A percentile compares a stretch with the other conserved stretches of the same genome.
phyloP scores from a whole-genome alignment of 2,113 vertebrate species.

The Okapia johnstoni region DNA sequence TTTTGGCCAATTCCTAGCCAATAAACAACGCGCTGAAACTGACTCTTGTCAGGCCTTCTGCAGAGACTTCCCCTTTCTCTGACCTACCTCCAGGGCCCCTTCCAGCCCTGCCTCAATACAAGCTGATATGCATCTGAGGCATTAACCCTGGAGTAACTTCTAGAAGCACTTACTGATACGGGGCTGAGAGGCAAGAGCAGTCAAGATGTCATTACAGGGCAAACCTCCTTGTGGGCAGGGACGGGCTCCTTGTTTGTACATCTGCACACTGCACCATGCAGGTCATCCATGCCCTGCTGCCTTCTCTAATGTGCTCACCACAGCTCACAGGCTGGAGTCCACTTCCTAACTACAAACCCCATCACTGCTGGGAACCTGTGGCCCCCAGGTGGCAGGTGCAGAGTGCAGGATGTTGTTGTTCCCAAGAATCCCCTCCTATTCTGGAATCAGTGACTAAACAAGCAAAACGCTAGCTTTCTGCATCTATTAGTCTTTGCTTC shows the following conservation, averaged over 20 bases:
- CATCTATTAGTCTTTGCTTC: background rate
- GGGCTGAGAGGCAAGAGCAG: background rate
- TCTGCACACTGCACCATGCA: background rate
- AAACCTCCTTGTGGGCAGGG: background rate
- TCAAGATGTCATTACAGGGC: background rate
- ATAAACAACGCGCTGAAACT: background rate
- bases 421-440: background rate
- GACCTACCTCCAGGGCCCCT: background rate
- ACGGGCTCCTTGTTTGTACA: fast-evolving
- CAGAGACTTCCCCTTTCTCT: background rate
- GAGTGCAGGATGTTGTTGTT: background rate
- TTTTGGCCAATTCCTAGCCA: background rate
- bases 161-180: background rate
- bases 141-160: background rate
- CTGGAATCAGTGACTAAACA: background rate
- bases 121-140: background rate
- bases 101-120: background rate
- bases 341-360: background rate
- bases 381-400: background rate
- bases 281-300: fast-evolving
- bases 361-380: background rate
- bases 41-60: background rate
- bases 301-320: background rate
- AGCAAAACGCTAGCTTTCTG: background rate
- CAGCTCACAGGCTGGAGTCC: background rate